Conservation (phyloP, 2,797 vertebrate species). For the Amniataba percoides region DNA sequence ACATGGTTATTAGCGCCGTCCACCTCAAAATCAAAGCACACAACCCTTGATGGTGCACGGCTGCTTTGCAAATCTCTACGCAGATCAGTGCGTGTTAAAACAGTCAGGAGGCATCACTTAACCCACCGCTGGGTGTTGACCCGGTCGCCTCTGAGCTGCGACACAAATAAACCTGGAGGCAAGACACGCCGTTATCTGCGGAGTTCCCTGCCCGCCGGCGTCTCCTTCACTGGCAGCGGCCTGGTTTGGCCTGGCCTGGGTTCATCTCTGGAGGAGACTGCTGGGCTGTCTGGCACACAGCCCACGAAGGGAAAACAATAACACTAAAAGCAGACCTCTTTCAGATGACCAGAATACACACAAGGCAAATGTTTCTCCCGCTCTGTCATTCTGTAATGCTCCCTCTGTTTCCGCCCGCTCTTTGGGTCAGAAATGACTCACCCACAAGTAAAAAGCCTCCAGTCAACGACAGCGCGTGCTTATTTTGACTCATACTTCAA, state of each 20-base stretch:
- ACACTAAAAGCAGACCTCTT: conserved; percentile 69
- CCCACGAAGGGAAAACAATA: conserved; percentile 71
- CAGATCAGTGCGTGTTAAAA: conserved; percentile 64
- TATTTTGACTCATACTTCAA: conserved; percentile 83
- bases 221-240: conserved; percentile 54
- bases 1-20: conserved; percentile 34
- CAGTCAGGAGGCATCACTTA: conserved; percentile 66
- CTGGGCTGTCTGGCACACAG: conserved; percentile 64
- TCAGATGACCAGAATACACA: conserved; percentile 70
- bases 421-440: conserved; percentile 74
- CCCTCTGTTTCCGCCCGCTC: conserved; percentile 44
- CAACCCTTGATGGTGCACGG: conserved; percentile 36
- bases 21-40: conserved; percentile 49
- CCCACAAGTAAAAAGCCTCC: conserved; percentile 75
- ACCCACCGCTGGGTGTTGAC: conserved; percentile 50
- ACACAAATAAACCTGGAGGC: conserved; percentile 70
- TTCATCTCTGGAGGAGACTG: conserved; percentile 62
- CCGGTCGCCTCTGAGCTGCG: conserved; percentile 52
- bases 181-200: conserved; percentile 38
- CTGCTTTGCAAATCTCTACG: conserved; percentile 53
- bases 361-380: conserved; percentile 50
- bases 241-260: conserved; percentile 54
- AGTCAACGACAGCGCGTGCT: conserved; percentile 69
- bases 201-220: conserved; percentile 57
- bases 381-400: conserved; percentile 53